Evolutionary conservation across 1,140 invertebrate species (phyloP).

Genomic region (Mercenaria mercenaria): DNA sequence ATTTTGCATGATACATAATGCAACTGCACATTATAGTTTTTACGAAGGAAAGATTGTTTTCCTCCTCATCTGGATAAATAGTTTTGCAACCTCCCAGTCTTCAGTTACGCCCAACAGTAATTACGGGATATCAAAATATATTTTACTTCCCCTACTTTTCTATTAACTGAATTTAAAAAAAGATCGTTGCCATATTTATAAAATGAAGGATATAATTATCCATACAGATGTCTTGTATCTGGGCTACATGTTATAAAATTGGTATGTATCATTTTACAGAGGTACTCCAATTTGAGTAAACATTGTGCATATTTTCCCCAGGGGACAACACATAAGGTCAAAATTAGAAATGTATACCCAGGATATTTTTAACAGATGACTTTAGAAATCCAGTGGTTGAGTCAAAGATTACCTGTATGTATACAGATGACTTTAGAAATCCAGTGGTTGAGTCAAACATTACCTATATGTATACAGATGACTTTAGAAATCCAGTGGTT

Average conservation of each 20-base stretch:
- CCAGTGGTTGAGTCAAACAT: too few species aligned
- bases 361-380: too few species aligned
- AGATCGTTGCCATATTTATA: not conserved
- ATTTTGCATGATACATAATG: too few species aligned
- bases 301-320: not conserved
- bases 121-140: not conserved
- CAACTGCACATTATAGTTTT: too few species aligned
- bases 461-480: too few species aligned
- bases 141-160: not conserved
- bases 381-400: too few species aligned
- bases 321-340: not conserved
- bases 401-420: too few species aligned
- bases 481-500: too few species aligned
- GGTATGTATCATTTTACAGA: not conserved
- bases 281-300: not conserved
- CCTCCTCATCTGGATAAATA: too few species aligned
- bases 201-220: not conserved
- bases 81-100: not conserved
- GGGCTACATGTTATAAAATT: not conserved
- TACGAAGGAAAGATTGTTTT: too few species aligned
- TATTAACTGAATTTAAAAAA: not conserved
- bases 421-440: too few species aligned
- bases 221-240: not conserved
- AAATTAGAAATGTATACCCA: not conserved
- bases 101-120: not conserved